Evolutionary conservation across 2,113 vertebrate species (phyloP).

Genomic region (Nothoprocta perdicaria): DNA sequence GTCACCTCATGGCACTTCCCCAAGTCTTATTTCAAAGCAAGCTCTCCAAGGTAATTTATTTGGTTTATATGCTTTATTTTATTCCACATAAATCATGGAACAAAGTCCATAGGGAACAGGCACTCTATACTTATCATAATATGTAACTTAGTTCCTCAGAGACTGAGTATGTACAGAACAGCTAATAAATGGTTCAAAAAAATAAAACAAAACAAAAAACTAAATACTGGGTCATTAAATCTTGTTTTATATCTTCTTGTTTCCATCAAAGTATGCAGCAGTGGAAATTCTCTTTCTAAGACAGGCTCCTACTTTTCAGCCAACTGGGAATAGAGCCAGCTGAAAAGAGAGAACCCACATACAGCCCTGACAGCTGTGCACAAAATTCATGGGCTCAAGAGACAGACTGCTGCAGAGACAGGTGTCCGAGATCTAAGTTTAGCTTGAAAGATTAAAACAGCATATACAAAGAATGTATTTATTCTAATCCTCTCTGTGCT

Average conservation of each 20-base stretch:
- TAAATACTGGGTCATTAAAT: slow-evolving; percentile 55
- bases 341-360: slow-evolving; percentile 68
- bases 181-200: slow-evolving; percentile 66
- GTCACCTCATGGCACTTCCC: slow-evolving; percentile 40
- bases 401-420: slow-evolving; percentile 73
- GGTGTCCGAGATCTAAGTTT: slow-evolving; percentile 78
- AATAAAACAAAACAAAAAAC: background rate
- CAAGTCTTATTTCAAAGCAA: slow-evolving; percentile 62
- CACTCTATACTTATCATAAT: slow-evolving; percentile 71
- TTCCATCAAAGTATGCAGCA: slow-evolving; percentile 69
- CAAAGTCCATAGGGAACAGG: slow-evolving; percentile 57
- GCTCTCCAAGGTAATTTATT: slow-evolving; percentile 62
- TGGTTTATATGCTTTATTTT: slow-evolving; percentile 64
- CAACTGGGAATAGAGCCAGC: slow-evolving; percentile 70
- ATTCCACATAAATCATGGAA: slow-evolving; percentile 67
- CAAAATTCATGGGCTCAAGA: slow-evolving; percentile 71
- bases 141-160: slow-evolving; percentile 67
- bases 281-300: slow-evolving; percentile 73
- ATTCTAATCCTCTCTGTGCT: slow-evolving; percentile 69
- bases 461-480: slow-evolving; percentile 72
- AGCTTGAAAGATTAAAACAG: slow-evolving; percentile 74
- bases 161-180: slow-evolving; percentile 64
- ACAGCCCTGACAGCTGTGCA: slow-evolving; percentile 72
- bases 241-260: slow-evolving; percentile 73
- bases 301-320: slow-evolving; percentile 68